A percentile compares a stretch with the other conserved stretches of the same genome.
Conservation (phyloP, 2,888 invertebrate genomes). For the Tryphoninae sp. region DNA sequence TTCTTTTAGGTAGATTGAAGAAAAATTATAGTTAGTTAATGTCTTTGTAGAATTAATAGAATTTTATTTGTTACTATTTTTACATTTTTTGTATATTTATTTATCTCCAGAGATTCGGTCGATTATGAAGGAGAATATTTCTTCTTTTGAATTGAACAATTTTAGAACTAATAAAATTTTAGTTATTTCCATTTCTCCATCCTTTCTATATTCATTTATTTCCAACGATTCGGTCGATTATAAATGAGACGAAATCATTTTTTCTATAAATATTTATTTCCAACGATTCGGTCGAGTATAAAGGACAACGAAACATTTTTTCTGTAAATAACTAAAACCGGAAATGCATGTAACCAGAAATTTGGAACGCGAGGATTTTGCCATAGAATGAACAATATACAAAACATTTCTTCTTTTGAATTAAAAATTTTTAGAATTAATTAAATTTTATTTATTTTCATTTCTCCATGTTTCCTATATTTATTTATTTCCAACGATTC, state of each 20-base stretch:
- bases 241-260: not conserved
- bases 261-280: no score
- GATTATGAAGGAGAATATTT: not conserved
- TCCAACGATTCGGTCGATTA: not conserved
- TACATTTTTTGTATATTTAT: not conserved
- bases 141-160: no score
- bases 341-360: slow-evolving; percentile 19
- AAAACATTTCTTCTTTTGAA: no score
- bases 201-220: no score
- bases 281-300: no score
- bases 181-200: no score
- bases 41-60: no score
- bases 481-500: not conserved
- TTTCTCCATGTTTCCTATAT: not conserved
- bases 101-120: not conserved
- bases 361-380: slow-evolving; percentile 25
- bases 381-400: not conserved
- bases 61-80: no score
- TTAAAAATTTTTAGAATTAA: not conserved
- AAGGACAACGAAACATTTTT: no score
- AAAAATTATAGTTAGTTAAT: not conserved
- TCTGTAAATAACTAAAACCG: not conserved
- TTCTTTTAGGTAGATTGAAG: not conserved
- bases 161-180: no score
- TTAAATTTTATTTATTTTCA: no score